These are phyloP conservation scores for Teinopalpus imperialis DNA, from an alignment of 2,888 invertebrate species.

Conservation along the genomic window DNA sequence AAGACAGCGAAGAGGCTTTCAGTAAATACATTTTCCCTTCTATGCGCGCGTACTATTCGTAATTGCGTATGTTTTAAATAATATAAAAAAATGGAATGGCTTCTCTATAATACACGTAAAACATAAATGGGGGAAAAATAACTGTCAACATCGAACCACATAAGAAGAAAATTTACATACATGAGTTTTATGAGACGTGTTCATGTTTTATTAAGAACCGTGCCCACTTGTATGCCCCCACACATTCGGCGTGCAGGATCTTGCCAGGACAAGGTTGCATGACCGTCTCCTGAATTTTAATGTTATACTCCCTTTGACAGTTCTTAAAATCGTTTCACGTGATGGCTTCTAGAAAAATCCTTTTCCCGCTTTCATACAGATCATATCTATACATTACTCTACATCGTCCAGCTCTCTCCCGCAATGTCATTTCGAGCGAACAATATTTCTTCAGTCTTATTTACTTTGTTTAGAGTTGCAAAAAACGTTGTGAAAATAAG, in stretches of 20 bases:
- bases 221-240: conserved; percentile 43
- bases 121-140: too few species aligned
- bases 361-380: conserved; percentile 33
- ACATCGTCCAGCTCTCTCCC: conserved; percentile 31
- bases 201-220: conserved; percentile 55
- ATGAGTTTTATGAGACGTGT: conserved; percentile 49
- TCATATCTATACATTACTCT: conserved; percentile 39
- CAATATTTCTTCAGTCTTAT: conserved; percentile 40
- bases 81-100: too few species aligned
- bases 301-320: conserved; percentile 69
- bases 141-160: conserved; percentile 13
- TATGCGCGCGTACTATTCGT: too few species aligned
- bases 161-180: conserved; percentile 34
- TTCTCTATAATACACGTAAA: too few species aligned
- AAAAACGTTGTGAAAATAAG: conserved; percentile 33
- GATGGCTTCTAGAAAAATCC: conserved; percentile 39
- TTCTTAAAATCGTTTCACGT: conserved; percentile 69
- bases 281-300: conserved; percentile 73
- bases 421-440: conserved; percentile 39
- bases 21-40: too few species aligned
- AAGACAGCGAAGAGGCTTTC: too few species aligned
- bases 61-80: too few species aligned
- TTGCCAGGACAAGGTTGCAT: conserved; percentile 61
- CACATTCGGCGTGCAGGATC: conserved; percentile 41
- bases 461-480: conserved; percentile 39